Evolutionary conservation across 2,113 vertebrate species (phyloP).

Genomic region (Nycticryphes semicollaris): DNA sequence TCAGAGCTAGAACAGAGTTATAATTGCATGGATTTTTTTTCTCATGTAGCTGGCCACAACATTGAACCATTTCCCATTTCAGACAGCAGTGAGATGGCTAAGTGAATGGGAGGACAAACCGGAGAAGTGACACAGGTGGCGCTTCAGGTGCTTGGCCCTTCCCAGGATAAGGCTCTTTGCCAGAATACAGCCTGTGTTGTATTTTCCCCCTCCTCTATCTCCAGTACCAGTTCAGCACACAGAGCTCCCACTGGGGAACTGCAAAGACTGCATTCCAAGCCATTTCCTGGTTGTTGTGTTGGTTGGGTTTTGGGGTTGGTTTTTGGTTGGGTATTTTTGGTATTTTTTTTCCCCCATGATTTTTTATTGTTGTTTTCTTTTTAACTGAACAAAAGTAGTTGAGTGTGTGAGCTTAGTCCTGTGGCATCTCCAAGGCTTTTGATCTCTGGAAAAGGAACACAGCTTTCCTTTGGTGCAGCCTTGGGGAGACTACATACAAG

Average conservation of each 20-base stretch:
- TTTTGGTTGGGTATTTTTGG: too few relatives aligned
- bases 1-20: conserved; percentile 47
- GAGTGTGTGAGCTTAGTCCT: neutral
- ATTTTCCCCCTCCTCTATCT: neutral
- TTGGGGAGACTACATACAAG: neutral
- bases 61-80: neutral
- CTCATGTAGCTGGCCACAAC: neutral
- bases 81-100: neutral
- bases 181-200: fast-evolving
- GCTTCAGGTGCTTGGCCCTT: neutral
- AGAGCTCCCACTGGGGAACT: neutral
- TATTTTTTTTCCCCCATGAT: too few relatives aligned
- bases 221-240: neutral
- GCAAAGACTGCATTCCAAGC: neutral
- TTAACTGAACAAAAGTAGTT: neutral
- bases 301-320: neutral
- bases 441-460: neutral
- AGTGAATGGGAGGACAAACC: neutral
- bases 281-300: neutral
- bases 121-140: neutral
- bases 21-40: neutral
- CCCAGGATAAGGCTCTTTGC: neutral
- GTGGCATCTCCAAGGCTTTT: neutral
- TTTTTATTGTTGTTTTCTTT: neutral
- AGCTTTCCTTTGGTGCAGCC: neutral